Evolutionary conservation across 2,888 invertebrate species (phyloP), one percentile per base, ranked within the genome.

Genomic region (Glaucopsyche alexis): DNA sequence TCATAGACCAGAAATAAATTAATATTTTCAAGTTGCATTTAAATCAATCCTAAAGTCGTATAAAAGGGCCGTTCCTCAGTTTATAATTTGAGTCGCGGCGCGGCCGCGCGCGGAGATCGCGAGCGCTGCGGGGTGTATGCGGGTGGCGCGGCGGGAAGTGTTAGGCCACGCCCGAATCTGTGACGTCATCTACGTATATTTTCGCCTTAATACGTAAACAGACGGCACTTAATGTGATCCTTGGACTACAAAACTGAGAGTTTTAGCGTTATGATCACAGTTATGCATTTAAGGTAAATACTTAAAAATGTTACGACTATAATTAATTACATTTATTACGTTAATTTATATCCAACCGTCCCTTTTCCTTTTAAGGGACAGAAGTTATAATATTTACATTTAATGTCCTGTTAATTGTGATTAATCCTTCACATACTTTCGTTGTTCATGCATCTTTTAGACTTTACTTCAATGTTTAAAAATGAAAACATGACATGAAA

Each of bases 181-280:
- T n/a, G n/a, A n/a, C n/a, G n/a, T n/a, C n/a, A n/a, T n/a, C n/a
- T n/a, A n/a, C n/a, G n/a, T n/a, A n/a, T n/a, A n/a, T n/a, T n/a
- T n/a, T n/a, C n/a, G 42, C 4, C 5, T 55, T 16, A 7, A 52
- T 16, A 16, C 55, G 19, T 55, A 55, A 52, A 11, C 8, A 11
- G 55, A 11, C 19, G 60, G 0, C 16, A n/a, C 42, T 42, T 66
- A 66, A 66, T 66, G 66, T 42, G 42, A 42, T 66, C 66, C 66
- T 66, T 66, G 66, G 66, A 42, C 66, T 66, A 66, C 42, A 42
- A 66, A 66, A 42, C 66, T 8, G 42, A 40, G 66, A 11, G 42
- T 42, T 66, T 65, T 66, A 66, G 42, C 16, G 60, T 66, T 66
- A 40, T 66, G 66, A 66, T 66, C 42, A 66, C 66, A 38, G 66